These are phyloP conservation scores for Bellardia pandia DNA, from an alignment of 2,888 invertebrate genomes.

Conservation along the genomic window DNA sequence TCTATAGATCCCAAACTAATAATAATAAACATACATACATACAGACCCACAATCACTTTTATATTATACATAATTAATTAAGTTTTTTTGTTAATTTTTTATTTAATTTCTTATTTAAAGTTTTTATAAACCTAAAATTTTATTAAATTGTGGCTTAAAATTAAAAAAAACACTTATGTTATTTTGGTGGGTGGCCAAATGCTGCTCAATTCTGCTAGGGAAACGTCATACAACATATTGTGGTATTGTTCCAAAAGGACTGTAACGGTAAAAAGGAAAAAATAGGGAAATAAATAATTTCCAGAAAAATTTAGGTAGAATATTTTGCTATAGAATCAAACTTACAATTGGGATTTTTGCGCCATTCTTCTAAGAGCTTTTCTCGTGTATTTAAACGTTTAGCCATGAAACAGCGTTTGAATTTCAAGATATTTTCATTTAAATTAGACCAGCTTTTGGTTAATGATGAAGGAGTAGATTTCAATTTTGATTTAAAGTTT, in stretches of 20 bases:
- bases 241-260: conserved; percentile 84
- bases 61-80: no score
- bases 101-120: not conserved
- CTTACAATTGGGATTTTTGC: conserved; percentile 89
- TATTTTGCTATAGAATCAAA: conserved; percentile 2
- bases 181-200: conserved; percentile 91
- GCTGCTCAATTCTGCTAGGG: conserved; percentile 86
- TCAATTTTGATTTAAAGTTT: conserved; percentile 88
- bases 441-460: conserved; percentile 95
- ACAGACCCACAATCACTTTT: no score
- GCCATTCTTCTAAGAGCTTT: conserved; percentile 88
- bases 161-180: conserved; percentile 32
- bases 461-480: conserved; percentile 92
- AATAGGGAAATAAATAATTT: not conserved
- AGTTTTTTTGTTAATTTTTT: not conserved
- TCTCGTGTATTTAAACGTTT: conserved; percentile 87
- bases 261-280: conserved; percentile 86
- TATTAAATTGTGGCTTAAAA: conserved; percentile 2
- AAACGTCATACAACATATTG: conserved; percentile 80
- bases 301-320: no score
- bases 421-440: conserved; percentile 90
- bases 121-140: conserved; percentile 9
- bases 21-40: no score
- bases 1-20: no score
- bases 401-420: conserved; percentile 89